Base-by-base conservation (phyloP, 1,140 invertebrate genomes). In the Ooceraea biroi region DNA sequence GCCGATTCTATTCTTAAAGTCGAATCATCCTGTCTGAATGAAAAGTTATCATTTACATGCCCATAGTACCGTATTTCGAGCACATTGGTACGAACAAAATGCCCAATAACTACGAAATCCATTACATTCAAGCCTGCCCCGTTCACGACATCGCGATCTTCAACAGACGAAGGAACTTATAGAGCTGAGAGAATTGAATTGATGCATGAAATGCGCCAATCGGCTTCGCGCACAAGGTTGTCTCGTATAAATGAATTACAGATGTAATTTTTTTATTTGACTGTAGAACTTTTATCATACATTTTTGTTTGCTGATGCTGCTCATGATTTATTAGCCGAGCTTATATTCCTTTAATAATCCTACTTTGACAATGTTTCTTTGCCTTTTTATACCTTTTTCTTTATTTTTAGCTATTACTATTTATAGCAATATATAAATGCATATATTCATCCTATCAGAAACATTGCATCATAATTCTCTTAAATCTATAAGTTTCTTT, bases 91-190 rank as follows among this genome's bases (percentile, higher is more conserved):
- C 72, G 65, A 78, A 90, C 44, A 85, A 89, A 82, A 65, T 52
- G 66, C 46, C 63, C 48, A 65, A 87, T 86, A 80, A 55, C 74
- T 74, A 88, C 72, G 65, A 88, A 74, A 90, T 61, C 58, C 44
- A 48, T 78, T 86, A 88, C 77, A 88, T 91, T 91, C 90, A 91
- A 93, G 88, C 89, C 88, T 93, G 90, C 88, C 91, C 90, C 89
- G 76, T 91, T 80, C 90, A 92, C 77, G 91, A 88, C 92, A 93
- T 87, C 89, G 92, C 66, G 87, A 83, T 91, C 89, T 93, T 78
- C 89, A 77, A 77, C 90, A 93, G 87, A 90, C 88, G 76, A 93
- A 92, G 92, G 89, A 92, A 93, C 90, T 93, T 92, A 92, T 83
- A 44, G 85, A 89, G 83, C 63, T 89, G 77, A 92, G 65, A 83